phyloP scores from a whole-genome alignment of 2,113 vertebrate genomes.

The Xyliphius kryptos region DNA sequence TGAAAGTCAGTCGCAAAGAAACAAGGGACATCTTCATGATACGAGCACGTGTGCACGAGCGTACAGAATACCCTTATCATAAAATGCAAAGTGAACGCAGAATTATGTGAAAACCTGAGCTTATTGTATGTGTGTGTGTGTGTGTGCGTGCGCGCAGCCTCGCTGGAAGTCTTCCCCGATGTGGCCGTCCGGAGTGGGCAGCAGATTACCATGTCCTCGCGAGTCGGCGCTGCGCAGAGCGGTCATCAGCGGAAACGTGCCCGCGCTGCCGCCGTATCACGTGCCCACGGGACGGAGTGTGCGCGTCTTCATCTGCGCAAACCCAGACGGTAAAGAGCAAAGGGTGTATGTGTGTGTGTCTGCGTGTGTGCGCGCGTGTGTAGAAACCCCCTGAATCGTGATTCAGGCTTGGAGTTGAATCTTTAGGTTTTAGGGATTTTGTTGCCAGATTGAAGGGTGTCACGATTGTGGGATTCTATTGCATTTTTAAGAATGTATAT shows the following conservation, averaged over 20 bases:
- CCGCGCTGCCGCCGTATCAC: conserved; percentile 78
- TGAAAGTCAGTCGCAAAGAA: too few species aligned
- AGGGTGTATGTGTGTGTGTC: neutral
- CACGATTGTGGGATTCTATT: too few species aligned
- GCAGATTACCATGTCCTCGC: conserved; percentile 77
- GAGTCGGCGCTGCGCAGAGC: conserved; percentile 85
- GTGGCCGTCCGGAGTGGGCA: conserved; percentile 84
- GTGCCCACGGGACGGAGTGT: conserved; percentile 84
- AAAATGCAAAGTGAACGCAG: too few species aligned
- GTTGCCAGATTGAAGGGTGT: too few species aligned
- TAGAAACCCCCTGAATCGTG: conserved; percentile 2
- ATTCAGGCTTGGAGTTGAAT: too few species aligned
- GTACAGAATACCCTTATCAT: too few species aligned
- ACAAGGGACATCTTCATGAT: too few species aligned
- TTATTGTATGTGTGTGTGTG: too few species aligned
- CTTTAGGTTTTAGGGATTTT: too few species aligned
- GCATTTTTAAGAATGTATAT: too few species aligned
- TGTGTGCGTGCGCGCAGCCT: conserved; percentile 51
- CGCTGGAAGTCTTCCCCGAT: conserved; percentile 73
- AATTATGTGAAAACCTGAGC: too few species aligned
- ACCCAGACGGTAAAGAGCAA: conserved; percentile 79
- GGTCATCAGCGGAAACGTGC: conserved; percentile 82
- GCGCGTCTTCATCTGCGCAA: conserved; percentile 87
- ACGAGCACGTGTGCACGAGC: too few species aligned
- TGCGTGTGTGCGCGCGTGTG: neutral